Percentiles rank a stretch among this genome's conserved stretches.
Conservation (phyloP, 2,888 invertebrate species). For the Cremastinae sp. region DNA sequence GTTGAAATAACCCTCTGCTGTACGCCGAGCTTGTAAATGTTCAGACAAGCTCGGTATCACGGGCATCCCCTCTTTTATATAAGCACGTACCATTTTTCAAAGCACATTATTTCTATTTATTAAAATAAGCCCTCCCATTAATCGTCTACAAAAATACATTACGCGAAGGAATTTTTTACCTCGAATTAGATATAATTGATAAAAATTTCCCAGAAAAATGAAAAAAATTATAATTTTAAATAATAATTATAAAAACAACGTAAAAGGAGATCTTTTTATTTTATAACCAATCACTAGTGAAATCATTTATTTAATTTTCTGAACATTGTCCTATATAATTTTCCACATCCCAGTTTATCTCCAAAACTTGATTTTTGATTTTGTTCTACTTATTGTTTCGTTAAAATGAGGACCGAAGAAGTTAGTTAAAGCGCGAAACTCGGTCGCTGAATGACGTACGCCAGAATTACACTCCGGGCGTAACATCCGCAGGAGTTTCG, state of each 20-base stretch:
- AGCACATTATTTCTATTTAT: constrained; percentile 46
- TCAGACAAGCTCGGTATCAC: constrained; percentile 17
- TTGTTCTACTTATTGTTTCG: no score
- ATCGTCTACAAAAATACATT: constrained; percentile 27
- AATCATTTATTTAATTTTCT: no score
- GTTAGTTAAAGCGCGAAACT: not conserved
- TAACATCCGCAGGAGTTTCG: constrained; percentile 29
- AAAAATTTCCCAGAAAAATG: no score
- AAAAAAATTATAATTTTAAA: no score
- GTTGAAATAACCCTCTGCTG: constrained; percentile 50
- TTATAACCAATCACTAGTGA: no score
- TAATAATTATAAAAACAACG: no score
- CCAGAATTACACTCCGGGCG: constrained; percentile 49
- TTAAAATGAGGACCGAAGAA: no score
- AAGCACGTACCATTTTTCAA: constrained; percentile 17
- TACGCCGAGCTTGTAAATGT: constrained; percentile 40
- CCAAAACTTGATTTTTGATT: not conserved
- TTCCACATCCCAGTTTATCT: no score
- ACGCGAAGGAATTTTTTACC: constrained; percentile 6
- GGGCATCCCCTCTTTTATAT: constrained; percentile 4
- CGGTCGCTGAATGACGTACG: constrained; percentile 32
- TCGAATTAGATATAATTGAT: not conserved
- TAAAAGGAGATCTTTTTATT: no score
- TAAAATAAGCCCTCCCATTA: constrained; percentile 45
- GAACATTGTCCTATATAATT: no score